Conservation (phyloP, 1,140 invertebrate genomes). For the Pogonomyrmex barbatus region DNA sequence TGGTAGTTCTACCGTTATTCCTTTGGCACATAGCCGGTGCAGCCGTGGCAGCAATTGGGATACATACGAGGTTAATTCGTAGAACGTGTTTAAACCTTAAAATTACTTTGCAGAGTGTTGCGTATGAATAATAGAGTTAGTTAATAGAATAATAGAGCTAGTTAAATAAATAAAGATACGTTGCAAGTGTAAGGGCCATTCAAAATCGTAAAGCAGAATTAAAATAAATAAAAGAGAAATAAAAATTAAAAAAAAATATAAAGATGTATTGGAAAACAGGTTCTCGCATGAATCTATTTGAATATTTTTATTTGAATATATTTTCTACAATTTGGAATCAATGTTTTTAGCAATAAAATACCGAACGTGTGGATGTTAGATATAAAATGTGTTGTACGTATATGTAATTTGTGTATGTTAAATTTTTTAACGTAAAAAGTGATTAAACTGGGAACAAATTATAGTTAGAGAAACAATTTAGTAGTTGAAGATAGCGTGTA, state of each 20-base stretch:
- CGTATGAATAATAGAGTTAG: not conserved
- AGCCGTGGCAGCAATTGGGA: conserved; percentile 38
- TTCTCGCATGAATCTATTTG: not conserved
- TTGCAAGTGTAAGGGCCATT: too few relatives aligned
- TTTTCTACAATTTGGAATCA: not conserved
- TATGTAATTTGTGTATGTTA: not conserved
- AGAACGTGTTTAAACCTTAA: conserved; percentile 26
- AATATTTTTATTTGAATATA: not conserved
- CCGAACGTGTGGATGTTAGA: not conserved
- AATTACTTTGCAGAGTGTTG: conserved; percentile 33
- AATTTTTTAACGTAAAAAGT: not conserved
- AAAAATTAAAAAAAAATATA: not conserved
- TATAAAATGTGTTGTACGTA: not conserved
- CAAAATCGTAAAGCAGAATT: too few relatives aligned
- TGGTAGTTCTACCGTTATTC: conserved; percentile 42
- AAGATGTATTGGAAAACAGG: not conserved
- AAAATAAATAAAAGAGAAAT: too few relatives aligned
- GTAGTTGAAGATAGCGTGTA: not conserved
- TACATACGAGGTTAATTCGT: conserved; percentile 28
- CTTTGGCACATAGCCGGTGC: conserved; percentile 43
- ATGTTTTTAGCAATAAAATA: not conserved
- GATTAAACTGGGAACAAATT: not conserved
- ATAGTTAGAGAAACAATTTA: not conserved
- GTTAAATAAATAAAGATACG: too few relatives aligned
- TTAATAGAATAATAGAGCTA: not conserved